Percentiles rank a stretch among this genome's conserved stretches.
phyloP scores from a whole-genome alignment of 2,113 vertebrate genomes.

The Calypte anna region DNA sequence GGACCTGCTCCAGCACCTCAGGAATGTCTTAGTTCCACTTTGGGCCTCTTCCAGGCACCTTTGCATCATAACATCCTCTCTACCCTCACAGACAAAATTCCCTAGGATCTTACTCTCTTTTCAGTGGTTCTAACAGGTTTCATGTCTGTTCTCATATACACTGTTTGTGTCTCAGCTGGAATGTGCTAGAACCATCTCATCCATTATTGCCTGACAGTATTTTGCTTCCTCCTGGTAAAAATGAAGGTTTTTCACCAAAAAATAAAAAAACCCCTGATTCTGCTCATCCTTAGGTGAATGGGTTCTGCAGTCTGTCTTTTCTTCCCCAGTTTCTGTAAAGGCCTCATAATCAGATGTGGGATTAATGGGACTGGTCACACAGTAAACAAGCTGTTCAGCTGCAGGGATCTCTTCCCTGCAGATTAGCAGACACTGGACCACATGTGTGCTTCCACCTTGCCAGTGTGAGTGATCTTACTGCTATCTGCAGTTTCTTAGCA shows the following conservation, averaged over 20 bases:
- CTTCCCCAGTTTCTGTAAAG: neutral
- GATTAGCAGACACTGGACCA: neutral
- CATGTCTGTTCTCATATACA: neutral
- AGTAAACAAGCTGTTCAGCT: neutral
- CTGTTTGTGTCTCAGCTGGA: neutral
- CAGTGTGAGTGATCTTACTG: neutral
- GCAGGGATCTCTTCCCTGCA: neutral
- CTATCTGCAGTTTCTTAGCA: neutral
- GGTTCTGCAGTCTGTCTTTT: neutral
- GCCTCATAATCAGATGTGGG: neutral
- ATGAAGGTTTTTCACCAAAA: neutral
- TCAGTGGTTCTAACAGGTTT: neutral
- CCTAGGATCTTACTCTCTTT: neutral
- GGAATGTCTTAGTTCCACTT: neutral
- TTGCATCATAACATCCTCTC: neutral
- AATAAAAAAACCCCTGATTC: too few relatives aligned
- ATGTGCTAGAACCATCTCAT: neutral
- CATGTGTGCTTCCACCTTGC: fast-evolving
- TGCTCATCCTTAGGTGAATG: neutral
- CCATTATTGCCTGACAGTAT: neutral
- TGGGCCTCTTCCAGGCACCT: neutral
- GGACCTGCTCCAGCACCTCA: too few relatives aligned
- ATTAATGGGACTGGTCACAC: neutral
- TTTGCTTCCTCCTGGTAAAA: neutral
- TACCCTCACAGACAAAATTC: neutral